Percentiles rank a stretch among this genome's conserved stretches.
Evolutionary conservation across 2,797 vertebrate species (phyloP).

Genomic region (Myotis findleyi): DNA sequence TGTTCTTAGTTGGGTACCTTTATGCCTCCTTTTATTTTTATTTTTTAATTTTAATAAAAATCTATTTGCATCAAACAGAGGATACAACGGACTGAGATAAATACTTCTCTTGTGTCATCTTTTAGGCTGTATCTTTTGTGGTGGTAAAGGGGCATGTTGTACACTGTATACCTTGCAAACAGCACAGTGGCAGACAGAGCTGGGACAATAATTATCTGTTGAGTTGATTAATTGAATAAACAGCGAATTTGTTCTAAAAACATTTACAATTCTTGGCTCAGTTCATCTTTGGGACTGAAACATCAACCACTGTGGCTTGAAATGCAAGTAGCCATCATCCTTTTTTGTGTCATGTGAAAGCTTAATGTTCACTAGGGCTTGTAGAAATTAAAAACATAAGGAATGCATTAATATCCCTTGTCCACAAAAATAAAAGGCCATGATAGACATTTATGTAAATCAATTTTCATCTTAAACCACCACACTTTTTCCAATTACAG

Average conservation of each 20-base stretch:
- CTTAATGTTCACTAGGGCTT: neutral
- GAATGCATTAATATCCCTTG: conserved; percentile 5
- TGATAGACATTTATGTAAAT: conserved; percentile 35
- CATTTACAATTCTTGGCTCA: neutral
- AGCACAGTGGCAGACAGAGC: neutral
- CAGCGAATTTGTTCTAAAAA: conserved; percentile 36
- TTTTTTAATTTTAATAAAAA: neutral
- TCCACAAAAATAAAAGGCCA: conserved; percentile 33
- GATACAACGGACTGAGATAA: neutral
- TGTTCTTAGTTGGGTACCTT: neutral
- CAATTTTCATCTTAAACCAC: conserved; percentile 59
- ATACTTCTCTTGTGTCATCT: neutral
- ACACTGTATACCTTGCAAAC: neutral
- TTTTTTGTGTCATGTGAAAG: neutral
- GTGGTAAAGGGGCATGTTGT: neutral
- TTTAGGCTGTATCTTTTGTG: neutral
- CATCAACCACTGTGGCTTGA: neutral
- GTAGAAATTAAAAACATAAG: conserved; percentile 32
- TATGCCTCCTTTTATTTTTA: neutral
- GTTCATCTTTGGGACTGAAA: neutral
- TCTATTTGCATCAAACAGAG: neutral
- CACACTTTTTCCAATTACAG: conserved; percentile 52
- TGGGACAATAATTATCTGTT: neutral
- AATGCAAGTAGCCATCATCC: neutral
- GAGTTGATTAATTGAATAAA: conserved; percentile 16